Percentiles rank a stretch among this genome's conserved stretches.
Evolutionary conservation across 1,140 invertebrate species (phyloP).

Genomic region (Chelonus insularis): DNA sequence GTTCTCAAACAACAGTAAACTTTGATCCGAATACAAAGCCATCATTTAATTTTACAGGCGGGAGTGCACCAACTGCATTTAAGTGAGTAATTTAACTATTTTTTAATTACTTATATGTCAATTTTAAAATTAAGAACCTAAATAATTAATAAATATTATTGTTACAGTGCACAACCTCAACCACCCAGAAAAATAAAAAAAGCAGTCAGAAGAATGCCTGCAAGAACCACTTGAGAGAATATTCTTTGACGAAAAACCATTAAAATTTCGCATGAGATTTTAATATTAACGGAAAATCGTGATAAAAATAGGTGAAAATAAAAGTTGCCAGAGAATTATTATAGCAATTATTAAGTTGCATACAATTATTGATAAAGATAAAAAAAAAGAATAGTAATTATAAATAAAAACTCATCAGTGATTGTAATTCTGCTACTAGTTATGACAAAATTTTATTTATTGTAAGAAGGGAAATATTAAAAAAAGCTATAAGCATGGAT

Average conservation of each 20-base stretch:
- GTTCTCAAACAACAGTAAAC: conserved; percentile 31
- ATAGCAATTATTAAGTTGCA: neutral
- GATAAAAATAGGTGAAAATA: neutral
- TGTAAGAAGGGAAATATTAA: no score
- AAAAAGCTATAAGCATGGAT: no score
- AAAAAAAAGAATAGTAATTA: no score
- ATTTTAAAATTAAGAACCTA: conserved; percentile 12
- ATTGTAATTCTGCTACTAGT: no score
- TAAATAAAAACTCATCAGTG: no score
- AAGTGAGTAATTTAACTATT: conserved; percentile 44
- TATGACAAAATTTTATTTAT: no score
- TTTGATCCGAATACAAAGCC: conserved; percentile 54
- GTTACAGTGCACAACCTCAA: conserved; percentile 39
- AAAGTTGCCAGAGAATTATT: neutral
- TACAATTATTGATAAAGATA: no score
- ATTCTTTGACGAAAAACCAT: neutral
- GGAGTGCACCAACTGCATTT: conserved; percentile 47
- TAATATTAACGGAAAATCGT: no score
- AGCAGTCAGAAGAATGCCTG: conserved; percentile 49
- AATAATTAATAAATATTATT: conserved; percentile 19
- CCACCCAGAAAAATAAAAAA: conserved; percentile 51
- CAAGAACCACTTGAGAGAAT: conserved; percentile 25
- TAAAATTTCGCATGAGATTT: no score
- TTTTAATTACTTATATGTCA: neutral
- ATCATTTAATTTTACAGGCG: conserved; percentile 55